Evolutionary conservation across 2,797 vertebrate genomes (phyloP).

Genomic region (Serranus cabrilla): DNA sequence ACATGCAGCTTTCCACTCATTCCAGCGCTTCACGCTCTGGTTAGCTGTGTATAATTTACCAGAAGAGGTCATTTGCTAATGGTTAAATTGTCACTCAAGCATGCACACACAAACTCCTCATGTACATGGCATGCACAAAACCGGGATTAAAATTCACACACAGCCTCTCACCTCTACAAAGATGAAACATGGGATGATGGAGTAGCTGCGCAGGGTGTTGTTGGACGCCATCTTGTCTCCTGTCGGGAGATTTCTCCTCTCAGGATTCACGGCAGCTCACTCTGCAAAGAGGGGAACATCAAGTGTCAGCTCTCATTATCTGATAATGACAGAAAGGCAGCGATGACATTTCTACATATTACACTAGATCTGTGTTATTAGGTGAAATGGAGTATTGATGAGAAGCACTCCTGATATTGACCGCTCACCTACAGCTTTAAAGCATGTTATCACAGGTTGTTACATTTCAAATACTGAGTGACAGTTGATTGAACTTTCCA

Average conservation of each 20-base stretch:
- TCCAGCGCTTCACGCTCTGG: slow-evolving; percentile 56
- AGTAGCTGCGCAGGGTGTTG: slow-evolving; percentile 96
- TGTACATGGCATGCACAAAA: neutral
- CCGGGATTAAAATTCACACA: neutral
- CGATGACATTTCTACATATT: neutral
- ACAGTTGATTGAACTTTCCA: neutral
- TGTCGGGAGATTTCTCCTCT: slow-evolving; percentile 69
- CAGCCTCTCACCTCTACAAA: slow-evolving; percentile 93
- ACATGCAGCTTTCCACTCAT: slow-evolving; percentile 18
- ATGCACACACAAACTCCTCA: neutral
- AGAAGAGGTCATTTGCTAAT: slow-evolving; percentile 52
- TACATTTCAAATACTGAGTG: neutral
- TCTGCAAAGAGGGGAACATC: slow-evolving; percentile 72
- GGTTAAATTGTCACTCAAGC: slow-evolving; percentile 37
- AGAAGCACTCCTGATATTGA: neutral
- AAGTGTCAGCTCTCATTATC: slow-evolving; percentile 36
- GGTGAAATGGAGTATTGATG: slow-evolving; percentile 5
- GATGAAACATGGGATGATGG: slow-evolving; percentile 99
- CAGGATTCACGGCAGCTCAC: slow-evolving; percentile 73
- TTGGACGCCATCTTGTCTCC: slow-evolving; percentile 93
- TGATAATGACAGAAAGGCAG: neutral
- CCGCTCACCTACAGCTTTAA: neutral
- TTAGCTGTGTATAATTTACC: slow-evolving; percentile 56
- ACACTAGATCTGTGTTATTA: neutral
- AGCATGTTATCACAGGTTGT: neutral